A percentile compares a stretch with the other conserved stretches of the same genome.
Conservation (phyloP, 2,888 invertebrate species). For the Lissocephala sabroskyi region DNA sequence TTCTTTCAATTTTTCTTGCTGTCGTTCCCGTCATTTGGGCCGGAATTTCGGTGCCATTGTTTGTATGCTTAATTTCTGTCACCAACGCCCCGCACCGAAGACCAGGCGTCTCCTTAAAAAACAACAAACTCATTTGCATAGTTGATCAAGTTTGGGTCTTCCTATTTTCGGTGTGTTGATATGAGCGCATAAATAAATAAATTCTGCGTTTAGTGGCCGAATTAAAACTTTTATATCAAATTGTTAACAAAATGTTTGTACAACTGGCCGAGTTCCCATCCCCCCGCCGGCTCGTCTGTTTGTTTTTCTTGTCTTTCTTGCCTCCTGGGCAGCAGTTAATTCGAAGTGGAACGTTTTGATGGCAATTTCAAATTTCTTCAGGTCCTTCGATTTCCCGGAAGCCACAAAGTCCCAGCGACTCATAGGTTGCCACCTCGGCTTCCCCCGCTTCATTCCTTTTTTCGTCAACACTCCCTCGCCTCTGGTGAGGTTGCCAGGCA, state of each 20-base stretch:
- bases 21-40: not conserved
- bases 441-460: no score
- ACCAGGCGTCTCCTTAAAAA: not conserved
- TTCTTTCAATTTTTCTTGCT: constrained; percentile 16
- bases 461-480: no score
- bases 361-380: no score
- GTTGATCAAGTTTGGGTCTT: constrained; percentile 33
- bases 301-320: no score
- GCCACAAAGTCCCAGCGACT: no score
- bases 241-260: constrained; percentile 10
- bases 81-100: constrained; percentile 15
- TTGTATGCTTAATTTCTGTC: constrained; percentile 54
- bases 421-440: no score
- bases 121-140: constrained; percentile 39
- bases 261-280: no score
- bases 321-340: no score
- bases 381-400: no score
- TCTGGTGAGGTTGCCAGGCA: no score
- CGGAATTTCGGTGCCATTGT: not conserved
- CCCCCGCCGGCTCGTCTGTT: no score
- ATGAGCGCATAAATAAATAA: constrained; percentile 40
- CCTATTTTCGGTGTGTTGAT: not conserved
- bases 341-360: no score
- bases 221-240: constrained; percentile 47
- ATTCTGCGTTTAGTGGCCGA: constrained; percentile 35